phyloP scores from a whole-genome alignment of 2,797 vertebrate genomes.

The Kryptolebias ocellatus region DNA sequence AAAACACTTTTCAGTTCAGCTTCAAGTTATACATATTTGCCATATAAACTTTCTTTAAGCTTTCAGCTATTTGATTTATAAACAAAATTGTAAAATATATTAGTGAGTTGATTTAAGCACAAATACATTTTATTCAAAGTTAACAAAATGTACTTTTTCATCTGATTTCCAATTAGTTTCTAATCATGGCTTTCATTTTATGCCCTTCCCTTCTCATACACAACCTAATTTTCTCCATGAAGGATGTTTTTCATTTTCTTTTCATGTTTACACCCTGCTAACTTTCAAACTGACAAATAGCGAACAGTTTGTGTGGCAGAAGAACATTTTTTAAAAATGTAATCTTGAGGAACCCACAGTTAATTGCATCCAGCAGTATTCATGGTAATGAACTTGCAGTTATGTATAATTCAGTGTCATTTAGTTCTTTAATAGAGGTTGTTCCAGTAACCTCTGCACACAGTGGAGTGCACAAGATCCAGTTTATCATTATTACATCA shows the following conservation, averaged over 20 bases:
- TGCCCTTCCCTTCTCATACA: background rate
- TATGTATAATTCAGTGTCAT: slow-evolving; percentile 49
- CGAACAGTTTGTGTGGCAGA: slow-evolving; percentile 26
- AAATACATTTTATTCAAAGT: background rate
- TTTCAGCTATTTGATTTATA: too few relatives aligned
- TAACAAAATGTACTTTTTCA: background rate
- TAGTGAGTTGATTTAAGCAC: too few relatives aligned
- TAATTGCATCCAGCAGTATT: slow-evolving; percentile 51
- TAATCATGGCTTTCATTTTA: background rate
- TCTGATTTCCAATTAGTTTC: slow-evolving; percentile 7
- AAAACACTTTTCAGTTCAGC: too few relatives aligned
- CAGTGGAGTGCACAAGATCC: slow-evolving; percentile 4
- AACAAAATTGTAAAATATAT: too few relatives aligned
- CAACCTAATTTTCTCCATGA: slow-evolving; percentile 13
- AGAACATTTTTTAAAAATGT: slow-evolving; percentile 24
- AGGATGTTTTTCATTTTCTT: slow-evolving; percentile 32
- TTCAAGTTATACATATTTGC: too few relatives aligned
- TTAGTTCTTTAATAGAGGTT: slow-evolving; percentile 38
- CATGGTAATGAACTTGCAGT: slow-evolving; percentile 43
- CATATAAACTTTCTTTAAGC: too few relatives aligned
- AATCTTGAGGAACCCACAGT: slow-evolving; percentile 34
- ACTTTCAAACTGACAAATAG: slow-evolving; percentile 43
- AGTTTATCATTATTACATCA: slow-evolving; percentile 22
- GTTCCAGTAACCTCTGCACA: slow-evolving; percentile 14
- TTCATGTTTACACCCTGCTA: slow-evolving; percentile 37